These are phyloP conservation scores for Petrosia ficiformis DNA, from an alignment of 37 sponge, comb jelly and placozoan species.

Conservation along the genomic window DNA sequence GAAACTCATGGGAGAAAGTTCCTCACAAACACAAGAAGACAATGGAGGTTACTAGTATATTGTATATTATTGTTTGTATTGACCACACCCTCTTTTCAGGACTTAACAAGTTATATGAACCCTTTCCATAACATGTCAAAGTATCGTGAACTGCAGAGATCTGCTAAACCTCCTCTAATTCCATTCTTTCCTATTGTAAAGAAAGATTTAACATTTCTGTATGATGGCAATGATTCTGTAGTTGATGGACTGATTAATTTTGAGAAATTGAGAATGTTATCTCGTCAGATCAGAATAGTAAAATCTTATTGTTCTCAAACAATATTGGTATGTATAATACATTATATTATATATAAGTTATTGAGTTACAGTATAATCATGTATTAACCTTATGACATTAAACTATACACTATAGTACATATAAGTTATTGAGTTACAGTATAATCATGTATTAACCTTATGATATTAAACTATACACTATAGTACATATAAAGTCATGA, in stretches of 20 bases:
- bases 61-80: not conserved
- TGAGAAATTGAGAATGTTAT: conserved; percentile 86
- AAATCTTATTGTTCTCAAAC: conserved; percentile 53
- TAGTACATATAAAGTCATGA: no score
- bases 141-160: conserved; percentile 82
- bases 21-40: conserved; percentile 73
- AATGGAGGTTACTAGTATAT: conserved; percentile 51
- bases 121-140: conserved; percentile 96
- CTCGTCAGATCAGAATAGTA: conserved; percentile 60
- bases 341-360: no score
- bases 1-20: conserved; percentile 84
- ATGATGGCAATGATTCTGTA: conserved; percentile 73
- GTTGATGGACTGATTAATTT: conserved; percentile 90
- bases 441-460: no score
- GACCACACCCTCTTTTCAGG: conserved; percentile 31
- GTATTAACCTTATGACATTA: no score
- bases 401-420: no score
- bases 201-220: conserved; percentile 94
- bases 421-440: no score
- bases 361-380: no score
- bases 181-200: conserved; percentile 96
- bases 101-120: conserved; percentile 74
- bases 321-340: conserved; percentile 35
- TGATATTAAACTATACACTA: no score
- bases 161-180: conserved; percentile 72